Evolutionary conservation across 2,113 vertebrate species (phyloP).

Genomic region (Rhodinocichla rosea): DNA sequence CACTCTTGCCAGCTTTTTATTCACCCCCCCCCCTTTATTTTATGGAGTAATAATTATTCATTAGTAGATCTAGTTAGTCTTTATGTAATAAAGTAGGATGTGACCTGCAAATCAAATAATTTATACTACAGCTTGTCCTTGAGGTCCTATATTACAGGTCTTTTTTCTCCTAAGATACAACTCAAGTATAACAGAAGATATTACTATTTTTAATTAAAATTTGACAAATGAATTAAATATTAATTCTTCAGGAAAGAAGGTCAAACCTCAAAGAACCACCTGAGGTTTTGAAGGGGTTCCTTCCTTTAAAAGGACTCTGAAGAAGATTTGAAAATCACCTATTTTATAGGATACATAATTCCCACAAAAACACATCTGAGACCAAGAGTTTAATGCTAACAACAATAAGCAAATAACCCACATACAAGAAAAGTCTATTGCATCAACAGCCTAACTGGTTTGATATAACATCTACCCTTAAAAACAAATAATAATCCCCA

Average conservation of each 20-base stretch:
- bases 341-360: neutral
- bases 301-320: conserved; percentile 8
- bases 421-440: neutral
- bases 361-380: neutral
- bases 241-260: conserved; percentile 50
- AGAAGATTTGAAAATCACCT: neutral
- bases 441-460: neutral
- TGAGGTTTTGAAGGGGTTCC: neutral
- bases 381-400: neutral
- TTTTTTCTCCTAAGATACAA: neutral
- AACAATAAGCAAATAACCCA: neutral
- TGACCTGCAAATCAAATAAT: conserved; percentile 77
- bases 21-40: conserved; percentile 52
- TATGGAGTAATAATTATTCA: conserved; percentile 83
- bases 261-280: conserved; percentile 16
- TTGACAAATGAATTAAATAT: conserved; percentile 59
- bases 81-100: conserved; percentile 77
- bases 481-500: neutral
- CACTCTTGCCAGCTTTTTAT: conserved; percentile 7
- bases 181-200: conserved; percentile 28
- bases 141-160: conserved; percentile 32
- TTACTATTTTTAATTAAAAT: conserved; percentile 60
- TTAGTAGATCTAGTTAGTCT: conserved; percentile 76
- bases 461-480: neutral
- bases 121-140: conserved; percentile 68